phyloP scores from a whole-genome alignment of 2,888 invertebrate genomes.

The Diplazon laetatorius region DNA sequence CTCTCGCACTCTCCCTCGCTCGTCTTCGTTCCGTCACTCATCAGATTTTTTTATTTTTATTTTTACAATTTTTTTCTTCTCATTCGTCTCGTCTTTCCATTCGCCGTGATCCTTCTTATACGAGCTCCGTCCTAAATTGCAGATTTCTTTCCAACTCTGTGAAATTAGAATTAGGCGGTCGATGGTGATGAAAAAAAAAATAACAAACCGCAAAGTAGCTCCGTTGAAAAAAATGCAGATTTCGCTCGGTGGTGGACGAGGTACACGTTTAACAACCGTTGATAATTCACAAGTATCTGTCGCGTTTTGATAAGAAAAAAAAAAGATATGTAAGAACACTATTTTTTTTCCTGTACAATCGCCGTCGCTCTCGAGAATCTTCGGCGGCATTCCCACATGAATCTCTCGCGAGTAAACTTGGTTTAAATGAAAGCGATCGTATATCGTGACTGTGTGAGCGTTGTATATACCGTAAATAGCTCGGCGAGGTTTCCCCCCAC shows the following conservation, averaged over 20 bases:
- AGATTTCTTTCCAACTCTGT: constrained; percentile 62
- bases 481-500: constrained; percentile 31
- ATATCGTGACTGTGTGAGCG: constrained; percentile 42
- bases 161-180: constrained; percentile 67
- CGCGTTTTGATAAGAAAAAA: background rate
- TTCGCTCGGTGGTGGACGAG: background rate
- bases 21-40: constrained; percentile 30
- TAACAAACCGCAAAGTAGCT: background rate
- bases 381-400: constrained; percentile 53
- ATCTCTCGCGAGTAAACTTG: constrained; percentile 28
- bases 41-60: constrained; percentile 19
- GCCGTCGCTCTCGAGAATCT: constrained; percentile 27
- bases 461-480: constrained; percentile 42
- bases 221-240: constrained; percentile 18
- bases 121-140: constrained; percentile 64
- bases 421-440: constrained; percentile 52
- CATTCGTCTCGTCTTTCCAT: constrained; percentile 37
- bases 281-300: constrained; percentile 5
- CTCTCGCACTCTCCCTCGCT: constrained; percentile 43
- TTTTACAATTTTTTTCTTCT: too few species aligned
- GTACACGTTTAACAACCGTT: constrained; percentile 21
- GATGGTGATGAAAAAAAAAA: constrained; percentile 37
- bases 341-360: constrained; percentile 21
- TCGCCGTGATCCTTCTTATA: constrained; percentile 43
- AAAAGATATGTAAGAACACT: constrained; percentile 28